Evolutionary conservation across 2,113 vertebrate species (phyloP), one percentile per base, ranked within the genome.

Genomic region (Arizona elegans): DNA sequence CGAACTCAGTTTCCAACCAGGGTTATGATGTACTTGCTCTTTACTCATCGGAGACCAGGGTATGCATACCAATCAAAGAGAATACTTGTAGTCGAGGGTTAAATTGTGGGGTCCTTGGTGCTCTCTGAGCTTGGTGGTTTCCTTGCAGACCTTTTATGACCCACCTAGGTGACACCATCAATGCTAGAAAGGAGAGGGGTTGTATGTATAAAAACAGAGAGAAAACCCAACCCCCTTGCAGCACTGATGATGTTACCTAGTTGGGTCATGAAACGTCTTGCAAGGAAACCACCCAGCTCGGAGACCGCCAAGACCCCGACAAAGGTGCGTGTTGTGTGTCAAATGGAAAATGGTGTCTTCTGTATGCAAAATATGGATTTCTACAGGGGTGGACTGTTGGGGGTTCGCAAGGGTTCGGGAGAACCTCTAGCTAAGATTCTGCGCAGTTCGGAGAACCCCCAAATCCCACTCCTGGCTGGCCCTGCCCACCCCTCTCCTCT

Each of bases 341-440:
- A 8, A 75, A 38, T 38, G 70, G 15, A 8, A 3, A 33, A 95
- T 95, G 95, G 94, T 92, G 91, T 29, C 24, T 47, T 52, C 43
- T 52, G 85, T 8, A 50, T 2, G 23, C 52, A 7, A 91, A 85
- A 7, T 53, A 2, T 1, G 33, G 11, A 38, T 8, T 62, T 86
- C 75, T n/a, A 7, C 15, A 47, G 43, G 43, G 43, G 43, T 47
- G 43, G 43, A 5, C 43, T 47, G 43, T 4, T 47, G 43, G 43
- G 43, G 43, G 43, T 47, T 47, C 43, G 43, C 43, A 47, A 5
- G 43, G 3, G 43, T 47, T 47, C 4, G 43, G 43, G 43, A 47
- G 43, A 47, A 47, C 43, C 43, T 47, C 43, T 47, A 47, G 43
- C 43, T 47, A 47, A 47, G 43, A 47, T 47, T 47, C 43, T 47